Evolutionary conservation across 2,113 vertebrate species (phyloP), one percentile per base, ranked within the genome.

Genomic region (Callopanchax toddi): DNA sequence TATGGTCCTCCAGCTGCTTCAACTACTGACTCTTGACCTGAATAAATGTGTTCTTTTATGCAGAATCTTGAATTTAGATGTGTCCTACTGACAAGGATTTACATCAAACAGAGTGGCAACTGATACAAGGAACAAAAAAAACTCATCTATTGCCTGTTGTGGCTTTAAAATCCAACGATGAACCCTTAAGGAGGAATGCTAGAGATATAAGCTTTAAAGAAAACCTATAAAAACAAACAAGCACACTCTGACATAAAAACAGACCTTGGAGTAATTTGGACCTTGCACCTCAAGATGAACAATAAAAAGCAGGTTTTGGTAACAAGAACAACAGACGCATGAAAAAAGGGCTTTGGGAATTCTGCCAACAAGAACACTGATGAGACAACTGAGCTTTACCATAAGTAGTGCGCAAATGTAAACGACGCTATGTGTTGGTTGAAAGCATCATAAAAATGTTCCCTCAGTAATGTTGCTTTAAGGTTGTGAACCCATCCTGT

Each of bases 361-460:
- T 67, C 69, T 22, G 78, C 70, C 71, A 75, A 49, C 69, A 64
- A 36, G 78, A 60, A 48, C 36, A 56, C 60, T 71, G 5, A 64
- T 71, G 74, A 83, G 39, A 40, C 18, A 15, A 12, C 39, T 49
- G 39, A 54, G 59, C 44, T 26, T 43, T 46, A 64, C 29, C 40
- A 69, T 59, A 44, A 15, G 37, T 25, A 6, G 12, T 32, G 9
- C 13, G 32, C 9, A 34, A 29, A 40, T 53, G 29, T 46, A 59
- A 45, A 26, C 4, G 29, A 39, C 20, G 26, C 16, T 46, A 34
- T n/a, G 36, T 34, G 20, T 32, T 11, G 4, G 5, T 51, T 52
- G 32, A 67, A 67, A 54, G 51, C 15, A 50, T 50, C 42, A 66
- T 54, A 18, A 11, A 22, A 5, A 18, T 39, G 64, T 68, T 16